These are phyloP conservation scores for Himantopus leucocephalus DNA, from an alignment of 2,113 vertebrate species.

Conservation along the genomic window DNA sequence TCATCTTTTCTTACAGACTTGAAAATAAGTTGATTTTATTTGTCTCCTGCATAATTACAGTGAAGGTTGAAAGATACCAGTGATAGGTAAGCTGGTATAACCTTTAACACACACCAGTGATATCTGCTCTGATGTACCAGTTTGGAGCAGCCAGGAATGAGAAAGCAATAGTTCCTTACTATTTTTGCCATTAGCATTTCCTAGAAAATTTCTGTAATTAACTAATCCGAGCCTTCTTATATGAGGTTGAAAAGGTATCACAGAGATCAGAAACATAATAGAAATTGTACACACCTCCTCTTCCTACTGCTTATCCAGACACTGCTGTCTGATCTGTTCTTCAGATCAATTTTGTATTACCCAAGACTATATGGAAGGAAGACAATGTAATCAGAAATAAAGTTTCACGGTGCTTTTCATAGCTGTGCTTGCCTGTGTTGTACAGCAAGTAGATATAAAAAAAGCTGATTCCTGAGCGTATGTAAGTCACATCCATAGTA, in stretches of 20 bases:
- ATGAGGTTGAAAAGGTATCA: not conserved
- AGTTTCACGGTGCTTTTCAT: slow-evolving; percentile 60
- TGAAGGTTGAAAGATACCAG: not conserved
- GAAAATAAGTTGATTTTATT: not conserved
- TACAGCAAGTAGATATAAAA: slow-evolving; percentile 46
- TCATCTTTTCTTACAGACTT: not conserved
- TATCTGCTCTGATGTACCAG: not conserved
- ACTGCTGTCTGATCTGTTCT: slow-evolving; percentile 44
- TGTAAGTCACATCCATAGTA: slow-evolving; percentile 54
- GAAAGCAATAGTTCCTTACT: not conserved
- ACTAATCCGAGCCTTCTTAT: not conserved
- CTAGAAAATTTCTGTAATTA: slow-evolving; percentile 14
- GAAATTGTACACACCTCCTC: not conserved
- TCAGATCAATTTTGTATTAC: slow-evolving; percentile 56
- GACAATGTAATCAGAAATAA: slow-evolving; percentile 32
- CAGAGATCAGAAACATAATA: not conserved
- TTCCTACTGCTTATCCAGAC: not conserved
- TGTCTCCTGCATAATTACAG: not conserved
- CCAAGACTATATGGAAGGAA: slow-evolving; percentile 9
- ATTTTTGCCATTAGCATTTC: not conserved
- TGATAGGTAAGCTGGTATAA: not conserved
- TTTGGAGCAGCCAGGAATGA: not conserved
- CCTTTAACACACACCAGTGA: not conserved
- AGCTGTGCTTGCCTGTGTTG: slow-evolving; percentile 46
- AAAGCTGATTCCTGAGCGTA: slow-evolving; percentile 47